A percentile compares a stretch with the other conserved stretches of the same genome.
These are phyloP conservation scores for Apodemia hepburni DNA, from an alignment of 2,888 invertebrate genomes.

Conservation along the genomic window DNA sequence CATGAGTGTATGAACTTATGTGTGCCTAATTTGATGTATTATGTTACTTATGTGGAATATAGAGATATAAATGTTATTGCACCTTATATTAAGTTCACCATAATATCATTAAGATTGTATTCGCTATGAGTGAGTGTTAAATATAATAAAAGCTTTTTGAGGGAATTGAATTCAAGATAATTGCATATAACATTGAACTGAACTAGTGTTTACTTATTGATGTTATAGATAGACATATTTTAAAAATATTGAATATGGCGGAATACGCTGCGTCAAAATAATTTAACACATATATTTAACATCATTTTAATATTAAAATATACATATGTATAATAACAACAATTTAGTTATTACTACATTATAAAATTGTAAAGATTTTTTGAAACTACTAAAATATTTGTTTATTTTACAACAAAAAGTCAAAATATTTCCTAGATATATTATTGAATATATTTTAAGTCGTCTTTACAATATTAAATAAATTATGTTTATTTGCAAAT, in stretches of 20 bases:
- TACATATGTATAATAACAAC: too few relatives aligned
- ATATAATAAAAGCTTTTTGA: constrained; percentile 2
- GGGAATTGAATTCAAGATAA: neutral
- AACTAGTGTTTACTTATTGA: neutral
- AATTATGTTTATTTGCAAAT: neutral
- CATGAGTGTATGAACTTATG: neutral
- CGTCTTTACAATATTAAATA: neutral
- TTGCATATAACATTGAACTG: neutral
- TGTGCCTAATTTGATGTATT: constrained; percentile 10
- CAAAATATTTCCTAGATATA: too few relatives aligned
- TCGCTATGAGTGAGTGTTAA: constrained; percentile 2
- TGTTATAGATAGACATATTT: constrained; percentile 3
- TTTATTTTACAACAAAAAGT: too few relatives aligned
- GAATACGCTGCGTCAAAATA: neutral
- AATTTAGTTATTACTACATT: too few relatives aligned
- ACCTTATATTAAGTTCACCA: constrained; percentile 7
- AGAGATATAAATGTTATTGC: constrained; percentile 1
- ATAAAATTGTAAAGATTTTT: too few relatives aligned
- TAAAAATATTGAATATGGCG: neutral
- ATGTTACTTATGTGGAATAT: constrained; percentile 8
- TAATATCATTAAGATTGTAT: neutral
- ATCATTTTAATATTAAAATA: too few relatives aligned
- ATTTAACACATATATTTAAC: too few relatives aligned
- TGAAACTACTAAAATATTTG: too few relatives aligned
- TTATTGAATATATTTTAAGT: neutral